Evolutionary conservation across 2,888 invertebrate genomes (phyloP), one percentile per base, ranked within the genome.

Genomic region (Isoperla grammatica): DNA sequence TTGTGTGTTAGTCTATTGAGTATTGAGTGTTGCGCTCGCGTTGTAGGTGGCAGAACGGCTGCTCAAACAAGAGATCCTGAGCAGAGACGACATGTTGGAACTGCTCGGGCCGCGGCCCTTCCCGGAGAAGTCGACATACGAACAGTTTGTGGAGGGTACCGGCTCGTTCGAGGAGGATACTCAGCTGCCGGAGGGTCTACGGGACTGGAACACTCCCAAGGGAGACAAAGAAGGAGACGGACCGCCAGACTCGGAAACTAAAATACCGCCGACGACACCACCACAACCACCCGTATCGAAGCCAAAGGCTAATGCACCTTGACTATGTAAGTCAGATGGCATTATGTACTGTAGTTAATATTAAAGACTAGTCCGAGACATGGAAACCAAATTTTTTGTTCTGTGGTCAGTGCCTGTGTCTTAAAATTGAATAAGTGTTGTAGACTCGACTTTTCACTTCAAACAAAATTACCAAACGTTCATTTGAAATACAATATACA

Each of bases 101-200:
- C 77, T 99, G 37, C 79, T 99, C 49, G 99, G 99, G 1, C 81
- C 85, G 22, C 79, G 99, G 67, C 99, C 99, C 0, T 99, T 99
- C 83, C 89, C 89, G 11, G 99, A 99, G 75, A 98, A 98, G 78
- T 95, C 97, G 12, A 98, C 98, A 9, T 99, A 99, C 71, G 99
- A 99, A 75, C 93, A 99, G 72, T 99, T 99, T 75, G 99, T 99
- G 0, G 97, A 95, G 76, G 96, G 95, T 1, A 96, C 95, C 0
- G 98, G 98, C 1, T 96, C 97, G 1, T 85, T 98, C 69, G 99
- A 99, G 65, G 99, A 99, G 75, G 93, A 99, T 70, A 96, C 96
- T 0, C 76, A 85, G 0, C 79, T 99, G 67, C 99, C 99, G 0
- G 92, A 95, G 76, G 98, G 98, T 57, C 80, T 99, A 22, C 88